Base-by-base conservation (phyloP, 2,113 vertebrate species). In the Rhinoptilus africanus region DNA sequence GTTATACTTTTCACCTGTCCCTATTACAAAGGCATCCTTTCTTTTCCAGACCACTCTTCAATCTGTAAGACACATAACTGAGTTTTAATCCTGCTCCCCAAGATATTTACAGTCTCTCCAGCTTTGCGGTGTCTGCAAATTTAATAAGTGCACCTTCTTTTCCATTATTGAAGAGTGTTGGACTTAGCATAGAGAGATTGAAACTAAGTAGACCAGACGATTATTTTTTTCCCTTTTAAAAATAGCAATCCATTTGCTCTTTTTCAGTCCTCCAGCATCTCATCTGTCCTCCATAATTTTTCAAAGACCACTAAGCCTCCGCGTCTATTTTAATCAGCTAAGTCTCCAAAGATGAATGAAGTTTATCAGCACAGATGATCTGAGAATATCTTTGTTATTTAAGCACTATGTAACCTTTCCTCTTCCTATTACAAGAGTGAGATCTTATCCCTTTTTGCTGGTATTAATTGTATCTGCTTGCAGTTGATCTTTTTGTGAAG, bases 301-400 rank as follows among this genome's bases (percentile, higher is more conserved):
- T 86, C 63, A 83, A 94, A 92, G 62, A 86, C 67, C 30, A 30
- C 59, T 91, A 92, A 93, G 59, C 76, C 41, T 94, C 85, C 50
- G 67, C 91, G 54, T 73, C 59, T 92, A 26, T 86, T 95, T 77
- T 88, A 94, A 93, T 94, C 63, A 66, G 34, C 67, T 88, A 73
- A 86, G 53, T 80, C 67, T 24, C 63, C 23, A 57, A 83, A 85
- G 10, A 92, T 80, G 34, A 90, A 85, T 83, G 59, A 89, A 92
- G 69, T 95, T 95, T 96, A 96, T 91, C 84, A 56, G 59, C 80
- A 89, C 56, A 81, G 64, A 89, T 87, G 37, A 95, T 96, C 83
- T 92, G 63, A 71, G 59, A 84, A 59, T 77, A 84, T 89, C 89
- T 90, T 5, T 78, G 50, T 84, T 91, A 87, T 93, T 95, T 84